Evolutionary conservation across 2,888 invertebrate genomes (phyloP).

Genomic region (Microplitis manilae): DNA sequence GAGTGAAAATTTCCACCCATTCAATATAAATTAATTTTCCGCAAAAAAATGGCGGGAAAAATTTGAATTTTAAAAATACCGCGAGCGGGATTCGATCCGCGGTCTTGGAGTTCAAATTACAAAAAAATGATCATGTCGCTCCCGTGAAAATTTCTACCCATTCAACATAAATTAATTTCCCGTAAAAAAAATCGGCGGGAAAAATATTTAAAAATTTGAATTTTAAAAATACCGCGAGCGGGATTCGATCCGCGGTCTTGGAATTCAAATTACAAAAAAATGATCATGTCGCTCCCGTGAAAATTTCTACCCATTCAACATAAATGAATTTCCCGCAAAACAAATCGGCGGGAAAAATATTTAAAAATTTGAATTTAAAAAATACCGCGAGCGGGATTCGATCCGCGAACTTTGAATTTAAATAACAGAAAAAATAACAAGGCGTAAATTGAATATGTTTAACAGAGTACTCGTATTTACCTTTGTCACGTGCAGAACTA

Average conservation of each 20-base stretch:
- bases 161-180: too few species aligned
- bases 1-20: too few species aligned
- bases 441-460: neutral
- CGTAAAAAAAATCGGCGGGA: neutral
- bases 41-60: neutral
- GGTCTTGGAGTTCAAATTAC: neutral
- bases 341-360: neutral
- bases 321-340: too few species aligned
- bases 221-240: neutral
- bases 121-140: neutral
- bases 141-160: too few species aligned
- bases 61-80: neutral
- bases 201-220: neutral
- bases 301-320: too few species aligned
- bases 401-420: neutral
- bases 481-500: slow-evolving; percentile 19
- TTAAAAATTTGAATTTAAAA: neutral
- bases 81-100: neutral
- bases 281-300: neutral
- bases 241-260: neutral
- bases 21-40: too few species aligned
- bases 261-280: neutral
- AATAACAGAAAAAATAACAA: neutral
- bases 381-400: neutral
- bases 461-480: slow-evolving; percentile 17